Percentiles rank a stretch among this genome's conserved stretches.
phyloP scores from a whole-genome alignment of 2,888 invertebrate genomes.

The Pandemis corylana region DNA sequence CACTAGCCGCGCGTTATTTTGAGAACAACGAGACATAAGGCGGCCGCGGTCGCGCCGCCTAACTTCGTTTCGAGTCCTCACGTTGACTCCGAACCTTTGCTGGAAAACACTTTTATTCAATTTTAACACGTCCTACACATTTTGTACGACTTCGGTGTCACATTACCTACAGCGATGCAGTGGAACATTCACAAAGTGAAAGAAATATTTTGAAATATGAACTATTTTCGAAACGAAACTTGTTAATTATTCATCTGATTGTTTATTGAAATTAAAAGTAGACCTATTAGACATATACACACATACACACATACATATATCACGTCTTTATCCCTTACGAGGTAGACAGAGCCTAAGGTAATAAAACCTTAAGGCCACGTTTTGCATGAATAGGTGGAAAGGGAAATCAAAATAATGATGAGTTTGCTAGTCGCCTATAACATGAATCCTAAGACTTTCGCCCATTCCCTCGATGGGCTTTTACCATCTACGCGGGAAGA shows the following conservation, averaged over 20 bases:
- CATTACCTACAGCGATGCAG: conserved; percentile 3
- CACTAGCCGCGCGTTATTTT: conserved; percentile 75
- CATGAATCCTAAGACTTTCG: too few relatives aligned
- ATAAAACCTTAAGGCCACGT: too few relatives aligned
- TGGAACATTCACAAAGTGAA: not conserved
- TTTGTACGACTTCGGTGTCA: conserved; percentile 11
- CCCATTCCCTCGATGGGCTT: too few relatives aligned
- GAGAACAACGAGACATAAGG: conserved; percentile 60
- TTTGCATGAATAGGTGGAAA: too few relatives aligned
- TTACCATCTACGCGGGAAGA: too few relatives aligned
- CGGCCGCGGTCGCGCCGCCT: conserved; percentile 54
- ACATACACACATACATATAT: too few relatives aligned
- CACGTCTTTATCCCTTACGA: too few relatives aligned
- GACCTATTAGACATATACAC: too few relatives aligned
- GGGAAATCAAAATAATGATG: too few relatives aligned
- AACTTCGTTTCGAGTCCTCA: conserved; percentile 50
- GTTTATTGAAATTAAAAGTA: not conserved
- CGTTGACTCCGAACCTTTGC: conserved; percentile 25
- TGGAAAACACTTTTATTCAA: conserved; percentile 30
- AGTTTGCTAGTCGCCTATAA: too few relatives aligned
- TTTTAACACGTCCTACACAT: conserved; percentile 29
- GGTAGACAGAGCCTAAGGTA: too few relatives aligned
- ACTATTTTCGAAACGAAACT: not conserved
- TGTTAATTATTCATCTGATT: not conserved
- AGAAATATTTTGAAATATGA: conserved; percentile 1